phyloP scores from a whole-genome alignment of 2,888 invertebrate genomes.

The Acanthosoma haemorrhoidale region DNA sequence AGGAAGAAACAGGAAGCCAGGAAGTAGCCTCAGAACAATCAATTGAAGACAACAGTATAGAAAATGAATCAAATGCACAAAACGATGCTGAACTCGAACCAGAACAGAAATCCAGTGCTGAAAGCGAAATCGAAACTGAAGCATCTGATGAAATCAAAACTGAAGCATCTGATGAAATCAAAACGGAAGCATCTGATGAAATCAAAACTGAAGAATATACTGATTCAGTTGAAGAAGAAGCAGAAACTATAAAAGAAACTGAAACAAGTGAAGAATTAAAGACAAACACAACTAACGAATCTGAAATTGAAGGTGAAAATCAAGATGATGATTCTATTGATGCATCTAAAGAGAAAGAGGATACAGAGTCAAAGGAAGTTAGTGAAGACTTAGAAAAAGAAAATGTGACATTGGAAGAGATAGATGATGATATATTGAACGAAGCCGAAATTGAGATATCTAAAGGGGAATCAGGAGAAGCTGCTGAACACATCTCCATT shows the following conservation, averaged over 20 bases:
- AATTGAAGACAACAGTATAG: conserved; percentile 39
- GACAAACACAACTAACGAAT: conserved; percentile 43
- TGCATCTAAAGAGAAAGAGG: conserved; percentile 43
- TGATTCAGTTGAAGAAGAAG: conserved; percentile 32
- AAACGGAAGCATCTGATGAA: conserved; percentile 43
- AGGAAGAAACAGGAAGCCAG: conserved; percentile 19
- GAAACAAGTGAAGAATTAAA: conserved; percentile 41
- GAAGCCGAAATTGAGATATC: conserved; percentile 35
- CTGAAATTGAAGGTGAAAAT: conserved; percentile 38
- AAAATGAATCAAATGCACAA: conserved; percentile 46
- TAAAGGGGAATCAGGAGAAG: conserved; percentile 1
- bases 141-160: conserved; percentile 39
- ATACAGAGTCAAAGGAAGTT: conserved; percentile 41
- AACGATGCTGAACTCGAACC: conserved; percentile 43
- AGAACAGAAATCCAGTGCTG: conserved; percentile 37
- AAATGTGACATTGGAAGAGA: conserved; percentile 32
- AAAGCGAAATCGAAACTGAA: conserved; percentile 43
- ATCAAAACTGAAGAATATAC: conserved; percentile 33
- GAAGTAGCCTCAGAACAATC: conserved; percentile 33
- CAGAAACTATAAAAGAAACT: conserved; percentile 42
- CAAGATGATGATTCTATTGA: conserved; percentile 41
- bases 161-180: conserved; percentile 38
- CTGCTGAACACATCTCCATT: not conserved
- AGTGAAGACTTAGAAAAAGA: conserved; percentile 43
- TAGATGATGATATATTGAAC: conserved; percentile 42